Evolutionary conservation across 2,113 vertebrate species (phyloP).

Genomic region (Gila orcuttii): DNA sequence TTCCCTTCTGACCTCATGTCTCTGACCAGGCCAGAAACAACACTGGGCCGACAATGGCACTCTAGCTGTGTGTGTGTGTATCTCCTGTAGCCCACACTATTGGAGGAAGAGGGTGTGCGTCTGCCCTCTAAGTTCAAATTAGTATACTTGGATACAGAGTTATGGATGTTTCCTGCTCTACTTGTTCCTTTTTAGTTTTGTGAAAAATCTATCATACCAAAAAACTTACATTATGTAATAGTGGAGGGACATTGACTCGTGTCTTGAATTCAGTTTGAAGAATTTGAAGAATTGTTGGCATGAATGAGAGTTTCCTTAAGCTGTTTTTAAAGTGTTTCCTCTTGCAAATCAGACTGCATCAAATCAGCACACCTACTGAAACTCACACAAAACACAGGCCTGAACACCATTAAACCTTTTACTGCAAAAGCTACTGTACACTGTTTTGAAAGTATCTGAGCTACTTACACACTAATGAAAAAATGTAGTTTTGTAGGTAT

Average conservation of each 20-base stretch:
- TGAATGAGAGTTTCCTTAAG: slow-evolving; percentile 1
- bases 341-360: background rate
- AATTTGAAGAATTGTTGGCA: slow-evolving; percentile 4
- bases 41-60: slow-evolving; percentile 68
- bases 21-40: slow-evolving; percentile 70
- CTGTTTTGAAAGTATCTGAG: background rate
- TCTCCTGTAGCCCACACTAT: slow-evolving; percentile 22
- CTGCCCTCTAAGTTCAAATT: slow-evolving; percentile 13
- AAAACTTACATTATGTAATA: background rate
- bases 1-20: slow-evolving; percentile 76
- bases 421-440: background rate
- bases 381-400: no score
- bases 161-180: background rate
- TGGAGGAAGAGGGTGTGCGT: slow-evolving; percentile 21
- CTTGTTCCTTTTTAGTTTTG: background rate
- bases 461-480: background rate
- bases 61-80: slow-evolving; percentile 39
- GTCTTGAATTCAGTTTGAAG: background rate
- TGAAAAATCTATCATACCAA: slow-evolving; percentile 5
- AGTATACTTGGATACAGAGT: background rate
- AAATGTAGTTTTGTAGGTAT: background rate
- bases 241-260: background rate
- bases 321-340: slow-evolving; percentile 1
- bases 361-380: no score
- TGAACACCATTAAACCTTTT: no score